Evolutionary conservation across 1,140 invertebrate species (phyloP), one percentile per base, ranked within the genome.

Genomic region (Brachionus angularis): DNA sequence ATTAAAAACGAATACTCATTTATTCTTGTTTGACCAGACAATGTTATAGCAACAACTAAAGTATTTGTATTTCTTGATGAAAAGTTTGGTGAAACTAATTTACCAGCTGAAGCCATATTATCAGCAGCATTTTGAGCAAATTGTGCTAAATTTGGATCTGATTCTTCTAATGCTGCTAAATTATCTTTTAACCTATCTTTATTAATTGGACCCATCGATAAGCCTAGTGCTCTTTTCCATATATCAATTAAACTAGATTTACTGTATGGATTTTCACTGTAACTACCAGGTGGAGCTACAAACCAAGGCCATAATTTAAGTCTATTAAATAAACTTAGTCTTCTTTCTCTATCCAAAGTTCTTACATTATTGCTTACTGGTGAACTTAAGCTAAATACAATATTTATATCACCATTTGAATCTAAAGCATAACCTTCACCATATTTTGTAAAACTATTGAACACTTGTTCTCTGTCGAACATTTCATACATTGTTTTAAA

Each of bases 261-360:
- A 16, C 29, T 31, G 21, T 33, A 31, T 55, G 52, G 52, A 34
- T 55, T 55, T 2, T 27, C 52, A 55, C 21, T 33, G 27, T 27
- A 55, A 33, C 21, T 12, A 16, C 21, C 27, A 5, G 52, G 27
- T 55, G 52, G 52, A 34, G 52, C n/a, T n/a, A n/a, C 52, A 21
- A 55, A 55, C 52, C 52, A 55, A 33, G 52, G 52, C 52, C 52
- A 55, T 34, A 33, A 18, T 55, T 55, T 55, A 34, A 55, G 52
- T 55, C 52, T 55, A 34, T 55, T 55, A 18, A 55, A 55, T 16
- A 55, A 16, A 23, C 16, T 55, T 2, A 55, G 29, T 55, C 52
- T 55, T 55, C 14, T 55, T 36, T 55, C 27, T 34, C 52, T 55
- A 33, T 27, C 14, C 52, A 55, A 34, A 18, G 34, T 7, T 55